These are phyloP conservation scores for Rallus limicola DNA, from an alignment of 2,113 vertebrate species.

Conservation along the genomic window DNA sequence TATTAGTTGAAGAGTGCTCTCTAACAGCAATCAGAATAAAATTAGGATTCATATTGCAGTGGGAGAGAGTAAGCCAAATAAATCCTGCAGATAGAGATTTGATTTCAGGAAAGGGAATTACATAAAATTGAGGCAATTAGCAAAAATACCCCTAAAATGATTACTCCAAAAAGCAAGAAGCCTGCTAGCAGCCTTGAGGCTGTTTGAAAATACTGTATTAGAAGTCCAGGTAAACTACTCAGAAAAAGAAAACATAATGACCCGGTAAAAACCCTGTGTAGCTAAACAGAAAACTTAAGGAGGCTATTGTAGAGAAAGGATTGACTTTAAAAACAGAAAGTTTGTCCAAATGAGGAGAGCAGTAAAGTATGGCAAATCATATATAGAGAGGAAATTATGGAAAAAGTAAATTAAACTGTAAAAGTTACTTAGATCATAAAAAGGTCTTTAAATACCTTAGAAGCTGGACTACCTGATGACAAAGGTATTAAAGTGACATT, in stretches of 20 bases:
- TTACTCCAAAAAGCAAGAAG: not conserved
- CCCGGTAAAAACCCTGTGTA: not conserved
- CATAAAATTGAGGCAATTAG: constrained; percentile 15
- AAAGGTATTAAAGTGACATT: not conserved
- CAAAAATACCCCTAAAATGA: not conserved
- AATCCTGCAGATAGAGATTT: not conserved
- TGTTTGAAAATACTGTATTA: not conserved
- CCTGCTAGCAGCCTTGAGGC: not conserved
- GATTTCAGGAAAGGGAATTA: not conserved
- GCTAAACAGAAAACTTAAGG: not conserved
- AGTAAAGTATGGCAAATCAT: not conserved
- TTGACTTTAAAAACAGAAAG: not conserved
- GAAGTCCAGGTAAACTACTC: not conserved
- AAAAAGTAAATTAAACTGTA: not conserved
- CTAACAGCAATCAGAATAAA: not conserved
- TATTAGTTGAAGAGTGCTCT: not conserved
- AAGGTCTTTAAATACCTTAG: not conserved
- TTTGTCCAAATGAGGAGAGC: not conserved
- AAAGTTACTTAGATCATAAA: not conserved
- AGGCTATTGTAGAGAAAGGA: not conserved
- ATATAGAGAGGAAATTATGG: not conserved
- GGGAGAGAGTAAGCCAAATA: constrained; percentile 3
- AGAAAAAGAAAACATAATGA: not conserved
- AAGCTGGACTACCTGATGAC: not conserved
- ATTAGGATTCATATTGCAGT: constrained; percentile 5